phyloP scores from a whole-genome alignment of 1,140 invertebrate species.

The Venustaconcha ellipsiformis region DNA sequence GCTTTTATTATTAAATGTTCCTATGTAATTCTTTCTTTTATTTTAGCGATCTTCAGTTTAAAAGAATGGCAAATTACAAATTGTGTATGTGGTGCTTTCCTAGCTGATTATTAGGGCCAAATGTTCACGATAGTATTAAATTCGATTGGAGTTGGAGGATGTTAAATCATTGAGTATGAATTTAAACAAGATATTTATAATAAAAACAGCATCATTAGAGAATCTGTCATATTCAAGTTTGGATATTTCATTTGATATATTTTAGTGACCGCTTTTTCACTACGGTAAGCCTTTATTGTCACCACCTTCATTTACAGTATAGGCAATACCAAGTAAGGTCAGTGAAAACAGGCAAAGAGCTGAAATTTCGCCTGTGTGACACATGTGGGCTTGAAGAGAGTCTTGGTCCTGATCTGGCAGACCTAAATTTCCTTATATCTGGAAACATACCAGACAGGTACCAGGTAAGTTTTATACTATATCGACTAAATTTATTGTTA shows the following conservation, averaged over 20 bases:
- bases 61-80: background rate
- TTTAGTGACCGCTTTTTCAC: background rate
- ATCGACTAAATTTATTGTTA: too few species aligned
- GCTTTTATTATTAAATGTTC: too few species aligned
- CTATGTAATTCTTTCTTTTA: too few species aligned
- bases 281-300: background rate
- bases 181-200: background rate
- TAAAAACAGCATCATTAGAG: background rate
- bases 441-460: conserved; percentile 24
- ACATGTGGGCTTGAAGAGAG: conserved; percentile 33
- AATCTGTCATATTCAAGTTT: background rate
- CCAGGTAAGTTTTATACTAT: background rate
- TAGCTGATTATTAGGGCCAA: background rate
- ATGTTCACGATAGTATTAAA: background rate
- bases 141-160: background rate
- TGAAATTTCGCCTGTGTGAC: conserved; percentile 38
- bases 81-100: background rate
- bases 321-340: background rate
- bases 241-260: background rate
- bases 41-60: too few species aligned
- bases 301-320: too few species aligned
- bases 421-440: conserved; percentile 23
- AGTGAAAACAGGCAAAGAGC: conserved; percentile 10
- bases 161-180: background rate
- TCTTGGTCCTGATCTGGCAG: conserved; percentile 20